Base-by-base conservation (phyloP, 2,113 vertebrate species). In the Mus pahari region DNA sequence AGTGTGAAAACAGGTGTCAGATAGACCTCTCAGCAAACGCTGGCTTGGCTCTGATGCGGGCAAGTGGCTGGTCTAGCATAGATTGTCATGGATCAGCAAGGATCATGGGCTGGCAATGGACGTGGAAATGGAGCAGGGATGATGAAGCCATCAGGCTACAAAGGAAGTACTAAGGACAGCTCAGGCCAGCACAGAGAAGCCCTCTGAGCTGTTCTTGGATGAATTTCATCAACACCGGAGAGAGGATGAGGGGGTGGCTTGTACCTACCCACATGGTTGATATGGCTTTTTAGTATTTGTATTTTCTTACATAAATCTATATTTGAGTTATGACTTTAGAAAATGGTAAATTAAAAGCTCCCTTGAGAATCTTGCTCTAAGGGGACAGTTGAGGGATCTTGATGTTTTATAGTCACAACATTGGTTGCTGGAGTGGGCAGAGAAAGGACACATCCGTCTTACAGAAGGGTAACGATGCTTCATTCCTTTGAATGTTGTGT, bases 121-220 rank as follows among this genome's bases (percentile, higher is more conserved):
- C 22, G 7, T 60, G 60, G 70, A 75, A 48, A 86, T 66, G 77
- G 82, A 58, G 50, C 16, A 48, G 48, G 5, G 19, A 71, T 48
- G 87, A 81, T 79, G 79, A 96, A 91, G 58, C 55, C 87, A 70
- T n/a, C 66, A 87, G 62, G 26, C 75, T 74, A 79, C 82, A 39
- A 24, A 74, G 75, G 33, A 71, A 73, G 31, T 48, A 39, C 31
- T 45, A 64, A 58, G 88, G 20, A 20, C 82, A 75, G 87, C 42
- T 39, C 48, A 28, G 68, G 31, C 50, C 31, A 66, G 74, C 60
- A 28, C 9, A 10, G 48, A 87, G 39, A 53, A 39, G 77, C 3
- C 60, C 14, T 62, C 20, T 22, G 66, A 81, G 42, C 36, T 78
- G 3, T 58, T 58, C 42, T 31, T 53, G 58, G n/a, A 39, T 33